Evolutionary conservation across 2,113 vertebrate genomes (phyloP).

Genomic region (Malurus melanocephalus): DNA sequence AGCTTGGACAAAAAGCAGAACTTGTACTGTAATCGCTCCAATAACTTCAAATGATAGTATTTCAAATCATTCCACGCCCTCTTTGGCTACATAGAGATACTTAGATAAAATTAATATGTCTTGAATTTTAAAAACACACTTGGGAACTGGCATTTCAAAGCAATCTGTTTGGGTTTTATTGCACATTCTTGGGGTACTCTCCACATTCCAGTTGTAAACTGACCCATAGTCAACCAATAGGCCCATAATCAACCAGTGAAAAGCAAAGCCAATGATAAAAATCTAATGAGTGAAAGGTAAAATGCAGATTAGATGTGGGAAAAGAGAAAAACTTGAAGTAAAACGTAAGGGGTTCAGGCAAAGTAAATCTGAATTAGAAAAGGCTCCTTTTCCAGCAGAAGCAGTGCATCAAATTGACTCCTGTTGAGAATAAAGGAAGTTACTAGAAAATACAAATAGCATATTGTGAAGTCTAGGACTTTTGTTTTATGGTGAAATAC

Average conservation of each 20-base stretch:
- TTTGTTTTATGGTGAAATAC: not conserved
- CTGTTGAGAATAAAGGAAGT: not conserved
- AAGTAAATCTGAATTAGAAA: slow-evolving; percentile 33
- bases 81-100: not conserved
- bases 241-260: not conserved
- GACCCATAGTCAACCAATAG: not conserved
- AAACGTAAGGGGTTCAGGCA: slow-evolving; percentile 29
- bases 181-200: not conserved
- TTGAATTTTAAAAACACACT: not conserved
- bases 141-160: not conserved
- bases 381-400: slow-evolving; percentile 10
- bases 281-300: slow-evolving; percentile 12
- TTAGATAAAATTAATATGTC: not conserved
- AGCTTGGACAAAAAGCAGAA: not conserved
- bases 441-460: not conserved
- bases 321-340: slow-evolving; percentile 29
- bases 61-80: slow-evolving; percentile 2
- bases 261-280: slow-evolving; percentile 16
- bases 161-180: not conserved
- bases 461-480: slow-evolving; percentile 6
- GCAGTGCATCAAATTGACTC: not conserved
- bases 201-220: not conserved
- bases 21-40: not conserved
- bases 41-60: not conserved
- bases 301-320: not conserved